Conservation (phyloP, 2,888 invertebrate species). For the Rhagonycha fulva region DNA sequence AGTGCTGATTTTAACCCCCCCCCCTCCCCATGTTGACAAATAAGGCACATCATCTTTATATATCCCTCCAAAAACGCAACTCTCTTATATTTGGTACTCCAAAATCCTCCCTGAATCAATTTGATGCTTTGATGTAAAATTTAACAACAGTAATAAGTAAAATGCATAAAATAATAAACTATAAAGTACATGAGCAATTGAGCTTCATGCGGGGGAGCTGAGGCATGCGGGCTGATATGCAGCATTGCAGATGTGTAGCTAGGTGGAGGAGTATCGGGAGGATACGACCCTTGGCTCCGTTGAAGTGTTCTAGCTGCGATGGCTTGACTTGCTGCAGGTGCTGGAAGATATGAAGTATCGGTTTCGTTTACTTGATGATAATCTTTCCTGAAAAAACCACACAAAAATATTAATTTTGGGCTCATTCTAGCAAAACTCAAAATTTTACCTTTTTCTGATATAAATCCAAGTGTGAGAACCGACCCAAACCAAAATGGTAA, state of each 20-base stretch:
- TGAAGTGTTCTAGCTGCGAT: constrained; percentile 66
- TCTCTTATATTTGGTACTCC: no score
- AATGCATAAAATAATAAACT: constrained; percentile 29
- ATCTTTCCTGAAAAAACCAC: constrained; percentile 64
- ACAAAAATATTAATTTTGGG: not conserved
- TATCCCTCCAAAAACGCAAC: no score
- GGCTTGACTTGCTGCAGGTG: constrained; percentile 63
- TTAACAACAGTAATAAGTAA: constrained; percentile 7
- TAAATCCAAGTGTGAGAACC: constrained; percentile 98
- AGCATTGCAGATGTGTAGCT: constrained; percentile 65
- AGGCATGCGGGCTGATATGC: constrained; percentile 53
- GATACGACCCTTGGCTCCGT: constrained; percentile 72
- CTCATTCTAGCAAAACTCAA: not conserved
- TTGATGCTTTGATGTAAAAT: not conserved
- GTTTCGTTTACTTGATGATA: constrained; percentile 85
- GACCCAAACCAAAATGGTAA: constrained; percentile 91
- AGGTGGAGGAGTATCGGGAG: constrained; percentile 62
- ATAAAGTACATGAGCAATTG: constrained; percentile 49
- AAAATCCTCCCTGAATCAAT: not conserved
- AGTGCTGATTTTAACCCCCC: no score
- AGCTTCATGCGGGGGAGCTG: constrained; percentile 56
- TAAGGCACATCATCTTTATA: not conserved
- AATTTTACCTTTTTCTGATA: constrained; percentile 80
- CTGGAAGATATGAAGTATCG: constrained; percentile 74
- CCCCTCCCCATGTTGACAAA: not conserved